Percentiles rank a stretch among this genome's conserved stretches.
Evolutionary conservation across 2,888 invertebrate genomes (phyloP).

Genomic region (Unio pictorum): DNA sequence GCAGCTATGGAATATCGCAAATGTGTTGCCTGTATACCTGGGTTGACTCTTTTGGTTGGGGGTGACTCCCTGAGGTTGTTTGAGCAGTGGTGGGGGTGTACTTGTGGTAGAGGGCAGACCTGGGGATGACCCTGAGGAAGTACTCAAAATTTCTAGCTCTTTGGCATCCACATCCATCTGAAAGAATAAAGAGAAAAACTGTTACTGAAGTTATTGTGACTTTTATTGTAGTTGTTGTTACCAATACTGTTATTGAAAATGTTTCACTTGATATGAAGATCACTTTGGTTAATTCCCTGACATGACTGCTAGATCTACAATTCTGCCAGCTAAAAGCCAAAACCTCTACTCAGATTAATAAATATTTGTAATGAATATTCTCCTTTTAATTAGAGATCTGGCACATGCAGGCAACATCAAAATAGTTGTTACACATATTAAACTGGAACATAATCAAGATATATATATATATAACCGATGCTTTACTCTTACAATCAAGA

Average conservation of each 20-base stretch:
- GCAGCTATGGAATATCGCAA: too few species aligned
- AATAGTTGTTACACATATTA: too few species aligned
- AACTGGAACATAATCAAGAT: too few species aligned
- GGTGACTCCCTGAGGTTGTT: slow-evolving; percentile 45
- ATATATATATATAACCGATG: too few species aligned
- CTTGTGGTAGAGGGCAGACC: slow-evolving; percentile 25
- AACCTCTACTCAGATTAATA: neutral
- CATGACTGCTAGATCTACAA: too few species aligned
- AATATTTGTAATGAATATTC: too few species aligned
- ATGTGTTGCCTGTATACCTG: neutral
- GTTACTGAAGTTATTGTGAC: slow-evolving; percentile 3
- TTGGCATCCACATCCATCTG: slow-evolving; percentile 57
- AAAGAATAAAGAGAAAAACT: slow-evolving; percentile 3
- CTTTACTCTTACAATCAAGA: too few species aligned
- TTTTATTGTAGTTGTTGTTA: slow-evolving; percentile 1
- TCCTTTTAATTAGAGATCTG: too few species aligned
- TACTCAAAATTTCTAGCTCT: slow-evolving; percentile 29
- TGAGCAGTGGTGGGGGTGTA: slow-evolving; percentile 57
- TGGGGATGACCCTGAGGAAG: slow-evolving; percentile 16
- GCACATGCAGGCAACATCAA: too few species aligned
- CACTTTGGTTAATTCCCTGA: neutral
- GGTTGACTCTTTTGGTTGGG: neutral
- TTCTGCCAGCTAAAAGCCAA: neutral
- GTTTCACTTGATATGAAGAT: slow-evolving; percentile 3
- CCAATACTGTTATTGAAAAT: slow-evolving; percentile 8